phyloP scores from a whole-genome alignment of 2,113 vertebrate species.

The Oriolus oriolus region DNA sequence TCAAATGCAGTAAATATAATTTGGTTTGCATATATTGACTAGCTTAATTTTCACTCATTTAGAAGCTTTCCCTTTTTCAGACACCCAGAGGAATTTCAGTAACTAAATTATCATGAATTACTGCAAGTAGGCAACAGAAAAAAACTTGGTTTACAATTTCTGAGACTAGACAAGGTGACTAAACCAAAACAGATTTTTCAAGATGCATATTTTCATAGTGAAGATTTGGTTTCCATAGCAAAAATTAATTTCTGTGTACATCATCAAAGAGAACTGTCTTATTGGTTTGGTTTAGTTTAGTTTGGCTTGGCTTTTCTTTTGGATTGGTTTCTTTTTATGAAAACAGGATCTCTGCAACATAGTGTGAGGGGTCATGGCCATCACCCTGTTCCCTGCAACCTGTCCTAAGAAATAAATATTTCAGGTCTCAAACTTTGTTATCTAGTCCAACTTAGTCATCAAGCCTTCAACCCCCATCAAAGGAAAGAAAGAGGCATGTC shows the following conservation, averaged over 20 bases:
- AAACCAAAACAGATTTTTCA: not conserved
- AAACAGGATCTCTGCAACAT: not conserved
- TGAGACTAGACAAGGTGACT: not conserved
- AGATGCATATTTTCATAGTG: not conserved
- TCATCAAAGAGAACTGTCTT: not conserved
- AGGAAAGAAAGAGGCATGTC: not conserved
- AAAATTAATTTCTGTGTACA: not conserved
- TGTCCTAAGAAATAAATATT: not conserved
- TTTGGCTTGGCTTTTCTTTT: not conserved
- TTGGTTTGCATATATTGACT: not conserved
- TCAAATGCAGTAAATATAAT: not conserved
- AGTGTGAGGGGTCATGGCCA: not conserved
- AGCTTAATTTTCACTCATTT: not conserved
- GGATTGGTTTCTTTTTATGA: not conserved
- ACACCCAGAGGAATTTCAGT: not conserved
- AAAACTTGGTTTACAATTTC: not conserved
- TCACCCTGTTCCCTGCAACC: not conserved
- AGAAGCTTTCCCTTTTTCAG: not conserved
- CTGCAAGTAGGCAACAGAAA: not conserved
- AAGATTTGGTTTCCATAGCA: not conserved
- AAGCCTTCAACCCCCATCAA: not conserved
- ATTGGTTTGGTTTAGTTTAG: not conserved
- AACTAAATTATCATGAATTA: not conserved
- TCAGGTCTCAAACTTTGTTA: not conserved
- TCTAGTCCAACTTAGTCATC: not conserved